These are phyloP conservation scores for Oreohelix idahoensis DNA, from an alignment of 1,140 invertebrate species.

Conservation along the genomic window DNA sequence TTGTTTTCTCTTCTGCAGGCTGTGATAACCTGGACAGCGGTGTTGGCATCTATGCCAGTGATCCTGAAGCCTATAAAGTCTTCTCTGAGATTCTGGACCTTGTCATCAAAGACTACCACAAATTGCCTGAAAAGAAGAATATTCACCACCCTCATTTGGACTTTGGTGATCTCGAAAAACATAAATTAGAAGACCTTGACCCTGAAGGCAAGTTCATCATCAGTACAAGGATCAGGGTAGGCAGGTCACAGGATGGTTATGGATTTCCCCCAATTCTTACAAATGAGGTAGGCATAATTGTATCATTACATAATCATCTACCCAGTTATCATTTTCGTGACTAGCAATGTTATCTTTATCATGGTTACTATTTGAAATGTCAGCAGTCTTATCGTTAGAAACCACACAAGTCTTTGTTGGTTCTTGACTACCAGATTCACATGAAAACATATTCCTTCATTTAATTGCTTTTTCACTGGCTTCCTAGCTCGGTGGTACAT, in stretches of 20 bases:
- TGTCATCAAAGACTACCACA: conserved; percentile 66
- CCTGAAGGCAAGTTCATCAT: conserved; percentile 75
- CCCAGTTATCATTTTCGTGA: too few relatives aligned
- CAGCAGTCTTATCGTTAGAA: too few relatives aligned
- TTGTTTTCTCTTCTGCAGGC: neutral
- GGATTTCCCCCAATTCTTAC: conserved; percentile 47
- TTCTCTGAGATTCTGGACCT: conserved; percentile 60
- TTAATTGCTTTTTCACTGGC: too few relatives aligned
- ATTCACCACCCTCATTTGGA: conserved; percentile 89
- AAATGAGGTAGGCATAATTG: conserved; percentile 37
- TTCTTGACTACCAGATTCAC: too few relatives aligned
- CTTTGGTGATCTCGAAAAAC: conserved; percentile 89
- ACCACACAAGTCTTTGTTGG: too few relatives aligned
- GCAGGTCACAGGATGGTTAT: conserved; percentile 48
- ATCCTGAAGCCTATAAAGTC: conserved; percentile 62
- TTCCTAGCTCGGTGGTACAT: too few relatives aligned
- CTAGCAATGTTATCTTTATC: too few relatives aligned
- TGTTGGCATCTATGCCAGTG: conserved; percentile 58
- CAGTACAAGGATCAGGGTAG: conserved; percentile 58
- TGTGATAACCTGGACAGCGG: conserved; percentile 55
- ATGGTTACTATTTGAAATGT: too few relatives aligned
- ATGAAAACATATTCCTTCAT: too few relatives aligned
- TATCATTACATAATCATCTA: too few relatives aligned
- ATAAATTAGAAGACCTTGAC: conserved; percentile 62
- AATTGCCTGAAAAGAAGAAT: conserved; percentile 42